Percentiles rank a stretch among this genome's conserved stretches.
These are phyloP conservation scores for Autographa gamma DNA, from an alignment of 2,888 invertebrate genomes.

Conservation along the genomic window DNA sequence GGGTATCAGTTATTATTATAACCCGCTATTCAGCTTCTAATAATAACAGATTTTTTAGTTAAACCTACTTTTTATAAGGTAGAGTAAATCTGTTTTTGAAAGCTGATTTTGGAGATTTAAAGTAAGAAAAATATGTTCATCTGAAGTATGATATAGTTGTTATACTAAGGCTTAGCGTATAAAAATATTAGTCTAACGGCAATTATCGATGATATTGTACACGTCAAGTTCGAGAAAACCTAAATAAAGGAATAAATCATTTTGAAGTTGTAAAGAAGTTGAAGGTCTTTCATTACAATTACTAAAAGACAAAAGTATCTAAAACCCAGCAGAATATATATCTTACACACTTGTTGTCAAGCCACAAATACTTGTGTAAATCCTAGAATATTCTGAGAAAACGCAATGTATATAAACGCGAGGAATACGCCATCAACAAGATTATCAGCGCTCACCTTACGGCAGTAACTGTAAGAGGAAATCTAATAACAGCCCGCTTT, in stretches of 20 bases:
- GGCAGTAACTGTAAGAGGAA: conserved; percentile 41
- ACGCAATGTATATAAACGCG: conserved; percentile 30
- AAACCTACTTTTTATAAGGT: too few relatives aligned
- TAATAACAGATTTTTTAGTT: too few relatives aligned
- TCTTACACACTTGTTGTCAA: conserved; percentile 1
- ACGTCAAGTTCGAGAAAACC: too few relatives aligned
- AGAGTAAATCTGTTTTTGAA: too few relatives aligned
- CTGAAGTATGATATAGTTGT: too few relatives aligned
- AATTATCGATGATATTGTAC: too few relatives aligned
- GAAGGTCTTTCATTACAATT: neutral
- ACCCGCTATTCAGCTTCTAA: neutral
- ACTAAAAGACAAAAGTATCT: neutral
- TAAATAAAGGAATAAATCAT: too few relatives aligned
- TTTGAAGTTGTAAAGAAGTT: too few relatives aligned
- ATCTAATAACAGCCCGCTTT: conserved; percentile 56
- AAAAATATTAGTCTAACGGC: too few relatives aligned
- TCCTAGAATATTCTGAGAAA: conserved; percentile 6
- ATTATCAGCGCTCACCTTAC: conserved; percentile 44
- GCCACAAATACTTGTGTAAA: neutral
- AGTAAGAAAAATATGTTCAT: too few relatives aligned
- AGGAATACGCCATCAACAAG: conserved; percentile 25
- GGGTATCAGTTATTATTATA: neutral
- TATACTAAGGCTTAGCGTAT: too few relatives aligned
- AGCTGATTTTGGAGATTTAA: too few relatives aligned
- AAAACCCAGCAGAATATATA: neutral